Conservation (phyloP, 2,797 vertebrate genomes). For the Diplodus sargus region DNA sequence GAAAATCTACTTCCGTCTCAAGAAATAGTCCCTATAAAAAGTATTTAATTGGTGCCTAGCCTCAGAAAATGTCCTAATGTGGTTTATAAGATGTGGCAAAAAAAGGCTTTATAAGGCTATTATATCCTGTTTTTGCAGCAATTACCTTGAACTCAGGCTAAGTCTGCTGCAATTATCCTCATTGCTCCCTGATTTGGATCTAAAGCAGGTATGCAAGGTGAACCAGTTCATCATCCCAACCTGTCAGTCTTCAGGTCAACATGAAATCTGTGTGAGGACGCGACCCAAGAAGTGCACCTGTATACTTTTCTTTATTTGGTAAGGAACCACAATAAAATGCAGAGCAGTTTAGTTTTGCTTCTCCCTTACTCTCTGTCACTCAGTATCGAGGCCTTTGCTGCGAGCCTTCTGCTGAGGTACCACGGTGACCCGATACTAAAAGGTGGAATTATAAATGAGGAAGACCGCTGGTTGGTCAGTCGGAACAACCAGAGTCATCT, state of each 20-base stretch:
- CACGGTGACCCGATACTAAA: too few species aligned
- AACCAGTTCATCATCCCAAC: slow-evolving; percentile 9
- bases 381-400: not conserved
- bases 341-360: not conserved
- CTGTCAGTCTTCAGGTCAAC: not conserved
- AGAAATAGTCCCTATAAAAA: not conserved
- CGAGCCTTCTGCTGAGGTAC: too few species aligned
- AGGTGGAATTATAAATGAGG: too few species aligned
- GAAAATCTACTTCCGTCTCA: slow-evolving; percentile 8
- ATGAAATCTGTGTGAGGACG: not conserved
- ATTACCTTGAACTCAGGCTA: slow-evolving; percentile 10
- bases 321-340: not conserved
- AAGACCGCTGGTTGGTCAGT: too few species aligned
- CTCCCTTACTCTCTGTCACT: not conserved
- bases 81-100: slow-evolving; percentile 8
- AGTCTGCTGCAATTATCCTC: not conserved
- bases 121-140: slow-evolving; percentile 3
- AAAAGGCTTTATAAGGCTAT: slow-evolving; percentile 11
- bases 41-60: not conserved
- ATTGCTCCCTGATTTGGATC: slow-evolving; percentile 2
- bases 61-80: not conserved
- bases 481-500: too few species aligned
- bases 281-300: not conserved
- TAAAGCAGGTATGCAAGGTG: slow-evolving; percentile 23
- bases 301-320: not conserved